phyloP scores from a whole-genome alignment of 2,797 vertebrate species.

The Cuculus canorus region DNA sequence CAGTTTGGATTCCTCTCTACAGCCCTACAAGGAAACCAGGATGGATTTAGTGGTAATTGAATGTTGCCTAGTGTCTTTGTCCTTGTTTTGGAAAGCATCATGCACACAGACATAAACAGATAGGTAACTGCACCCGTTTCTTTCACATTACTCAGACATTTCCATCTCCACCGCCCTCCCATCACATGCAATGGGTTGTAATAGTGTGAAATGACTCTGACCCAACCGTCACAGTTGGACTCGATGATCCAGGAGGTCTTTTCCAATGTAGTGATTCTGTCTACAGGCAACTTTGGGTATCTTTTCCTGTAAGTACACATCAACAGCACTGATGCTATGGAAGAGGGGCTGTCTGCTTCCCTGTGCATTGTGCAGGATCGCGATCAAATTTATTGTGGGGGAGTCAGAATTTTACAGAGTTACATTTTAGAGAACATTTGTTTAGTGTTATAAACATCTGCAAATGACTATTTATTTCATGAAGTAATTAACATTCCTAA shows the following conservation, averaged over 20 bases:
- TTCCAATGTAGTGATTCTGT: too few species aligned
- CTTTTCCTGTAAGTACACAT: accelerated
- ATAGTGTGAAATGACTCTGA: neutral
- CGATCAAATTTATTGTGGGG: neutral
- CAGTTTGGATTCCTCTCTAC: neutral
- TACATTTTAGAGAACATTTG: slow-evolving; percentile 59
- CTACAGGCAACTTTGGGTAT: neutral
- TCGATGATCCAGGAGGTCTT: too few species aligned
- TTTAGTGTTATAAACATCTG: slow-evolving; percentile 74
- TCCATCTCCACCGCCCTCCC: neutral
- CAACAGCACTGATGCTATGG: accelerated
- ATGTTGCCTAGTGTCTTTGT: neutral
- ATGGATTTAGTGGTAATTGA: neutral
- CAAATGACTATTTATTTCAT: slow-evolving; percentile 73
- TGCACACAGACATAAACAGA: neutral
- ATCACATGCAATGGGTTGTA: neutral
- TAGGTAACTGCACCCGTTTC: accelerated
- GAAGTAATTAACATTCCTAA: slow-evolving; percentile 80
- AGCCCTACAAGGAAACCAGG: neutral
- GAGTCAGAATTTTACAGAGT: slow-evolving; percentile 38
- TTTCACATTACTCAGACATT: neutral
- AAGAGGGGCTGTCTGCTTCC: neutral
- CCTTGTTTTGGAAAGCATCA: neutral
- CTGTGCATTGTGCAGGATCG: neutral
- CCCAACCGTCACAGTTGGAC: too few species aligned